A percentile compares a stretch with the other conserved stretches of the same genome.
Conservation (phyloP, 2,797 vertebrate species). For the Sebastes dallii region DNA sequence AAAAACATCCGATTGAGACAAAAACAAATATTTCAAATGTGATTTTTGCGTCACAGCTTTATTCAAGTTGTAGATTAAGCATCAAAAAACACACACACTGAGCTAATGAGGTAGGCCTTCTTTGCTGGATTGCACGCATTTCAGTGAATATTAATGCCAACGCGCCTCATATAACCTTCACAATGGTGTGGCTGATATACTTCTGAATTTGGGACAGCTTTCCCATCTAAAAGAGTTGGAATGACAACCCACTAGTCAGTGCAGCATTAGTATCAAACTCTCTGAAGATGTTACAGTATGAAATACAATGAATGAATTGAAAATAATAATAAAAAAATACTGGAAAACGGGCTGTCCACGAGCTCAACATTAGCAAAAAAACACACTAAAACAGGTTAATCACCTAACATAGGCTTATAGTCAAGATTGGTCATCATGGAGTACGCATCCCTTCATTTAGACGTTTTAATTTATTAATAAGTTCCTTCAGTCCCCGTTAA, state of each 20-base stretch:
- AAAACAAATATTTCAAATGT: not conserved
- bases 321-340: conserved; percentile 4
- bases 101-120: not conserved
- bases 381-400: not conserved
- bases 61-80: conserved; percentile 28
- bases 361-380: conserved; percentile 4
- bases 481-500: not conserved
- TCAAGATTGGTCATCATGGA: not conserved
- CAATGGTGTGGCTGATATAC: not conserved
- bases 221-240: not conserved
- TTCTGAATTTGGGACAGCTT: not conserved
- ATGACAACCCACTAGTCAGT: not conserved
- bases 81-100: not conserved
- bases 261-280: not conserved
- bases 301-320: not conserved
- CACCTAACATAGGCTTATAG: conserved; percentile 52
- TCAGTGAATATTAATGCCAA: not conserved
- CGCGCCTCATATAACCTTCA: not conserved
- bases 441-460: not conserved
- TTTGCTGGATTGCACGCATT: not conserved
- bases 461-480: not conserved
- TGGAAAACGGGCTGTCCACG: not conserved
- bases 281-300: not conserved
- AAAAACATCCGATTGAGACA: not conserved
- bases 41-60: conserved; percentile 20